Evolutionary conservation across 2,888 invertebrate genomes (phyloP).

Genomic region (Dryobota labecula): DNA sequence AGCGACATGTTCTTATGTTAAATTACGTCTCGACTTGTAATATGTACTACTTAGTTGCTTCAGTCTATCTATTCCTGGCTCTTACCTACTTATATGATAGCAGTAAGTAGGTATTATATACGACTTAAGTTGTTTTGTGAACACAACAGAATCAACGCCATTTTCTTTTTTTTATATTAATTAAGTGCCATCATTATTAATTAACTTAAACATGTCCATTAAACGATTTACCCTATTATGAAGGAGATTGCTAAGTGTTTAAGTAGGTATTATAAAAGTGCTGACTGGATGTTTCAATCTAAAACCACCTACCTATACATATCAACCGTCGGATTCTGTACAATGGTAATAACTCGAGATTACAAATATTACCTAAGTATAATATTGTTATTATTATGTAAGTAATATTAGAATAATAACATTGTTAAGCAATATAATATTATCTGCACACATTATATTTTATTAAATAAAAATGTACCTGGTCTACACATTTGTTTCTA

Average conservation of each 20-base stretch:
- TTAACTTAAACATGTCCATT: background rate
- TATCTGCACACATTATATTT: background rate
- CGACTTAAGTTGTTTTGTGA: background rate
- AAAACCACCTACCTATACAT: background rate
- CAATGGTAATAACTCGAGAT: constrained; percentile 12
- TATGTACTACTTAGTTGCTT: background rate
- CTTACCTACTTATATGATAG: background rate
- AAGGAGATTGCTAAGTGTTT: background rate
- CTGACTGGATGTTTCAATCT: background rate
- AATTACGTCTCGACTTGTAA: constrained; percentile 1
- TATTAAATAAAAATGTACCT: constrained; percentile 5
- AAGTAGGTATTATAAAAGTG: background rate
- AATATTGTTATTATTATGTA: constrained; percentile 1
- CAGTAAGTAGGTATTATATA: background rate
- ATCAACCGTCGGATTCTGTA: background rate
- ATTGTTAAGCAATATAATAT: background rate
- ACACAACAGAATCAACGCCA: background rate
- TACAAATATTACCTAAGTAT: constrained; percentile 4
- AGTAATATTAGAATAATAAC: background rate
- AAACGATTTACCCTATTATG: background rate
- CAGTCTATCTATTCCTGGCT: background rate
- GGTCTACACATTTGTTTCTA: constrained; percentile 19
- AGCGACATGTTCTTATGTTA: background rate
- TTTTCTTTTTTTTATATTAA: constrained; percentile 8
- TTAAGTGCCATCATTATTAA: constrained; percentile 29